phyloP scores from a whole-genome alignment of 2,888 invertebrate genomes.

The Ptychoptera contaminata region DNA sequence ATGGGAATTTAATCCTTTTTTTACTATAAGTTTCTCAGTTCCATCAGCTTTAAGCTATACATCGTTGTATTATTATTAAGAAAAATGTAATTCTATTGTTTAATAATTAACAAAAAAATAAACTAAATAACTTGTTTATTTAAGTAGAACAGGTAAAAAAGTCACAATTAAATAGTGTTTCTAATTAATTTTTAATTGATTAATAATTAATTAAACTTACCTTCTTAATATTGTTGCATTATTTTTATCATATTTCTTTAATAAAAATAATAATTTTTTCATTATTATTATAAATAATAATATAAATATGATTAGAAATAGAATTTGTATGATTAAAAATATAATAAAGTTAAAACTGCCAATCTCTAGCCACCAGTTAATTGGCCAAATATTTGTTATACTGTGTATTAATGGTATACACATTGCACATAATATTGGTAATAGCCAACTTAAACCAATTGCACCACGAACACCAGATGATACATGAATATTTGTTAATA shows the following conservation, averaged over 20 bases:
- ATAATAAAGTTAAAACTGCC: slow-evolving; percentile 44
- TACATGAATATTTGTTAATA: slow-evolving; percentile 4
- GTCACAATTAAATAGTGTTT: too few species aligned
- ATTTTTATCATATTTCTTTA: slow-evolving; percentile 44
- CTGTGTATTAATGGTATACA: slow-evolving; percentile 29
- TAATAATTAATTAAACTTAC: slow-evolving; percentile 21
- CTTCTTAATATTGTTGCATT: slow-evolving; percentile 38
- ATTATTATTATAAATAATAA: slow-evolving; percentile 52
- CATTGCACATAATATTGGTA: slow-evolving; percentile 29
- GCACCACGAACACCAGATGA: slow-evolving; percentile 27
- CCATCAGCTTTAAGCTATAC: too few species aligned
- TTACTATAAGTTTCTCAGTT: too few species aligned
- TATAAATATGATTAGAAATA: slow-evolving; percentile 50
- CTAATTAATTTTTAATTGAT: slow-evolving; percentile 8
- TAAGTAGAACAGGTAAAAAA: neutral
- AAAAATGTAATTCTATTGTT: neutral
- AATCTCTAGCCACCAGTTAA: slow-evolving; percentile 48
- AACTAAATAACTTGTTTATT: too few species aligned
- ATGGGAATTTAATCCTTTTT: too few species aligned
- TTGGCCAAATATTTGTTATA: slow-evolving; percentile 30
- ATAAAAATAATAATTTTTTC: slow-evolving; percentile 40
- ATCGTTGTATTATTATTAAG: too few species aligned
- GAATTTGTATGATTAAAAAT: slow-evolving; percentile 48
- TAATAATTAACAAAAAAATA: too few species aligned
- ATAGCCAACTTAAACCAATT: slow-evolving; percentile 30